Base-by-base conservation (phyloP, 2,113 vertebrate species). In the Danionella cerebrum region DNA sequence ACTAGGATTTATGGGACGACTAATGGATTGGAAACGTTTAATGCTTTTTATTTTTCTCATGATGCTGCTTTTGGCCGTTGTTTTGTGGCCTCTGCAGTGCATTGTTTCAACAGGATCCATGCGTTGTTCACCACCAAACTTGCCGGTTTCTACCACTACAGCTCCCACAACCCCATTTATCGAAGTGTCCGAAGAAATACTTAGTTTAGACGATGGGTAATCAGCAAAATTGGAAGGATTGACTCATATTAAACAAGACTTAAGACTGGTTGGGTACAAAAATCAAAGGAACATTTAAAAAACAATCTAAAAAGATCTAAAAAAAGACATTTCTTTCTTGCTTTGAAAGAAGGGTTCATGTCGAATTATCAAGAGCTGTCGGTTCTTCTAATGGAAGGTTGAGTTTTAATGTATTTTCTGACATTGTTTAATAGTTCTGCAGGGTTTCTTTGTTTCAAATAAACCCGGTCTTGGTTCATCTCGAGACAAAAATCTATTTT, bases 41-140 rank as follows among this genome's bases (percentile, higher is more conserved):
- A 1, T 89, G 0, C 84, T 98, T n/a, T 86, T 97, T 44, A 35
- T 88, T 0, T 52, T 85, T 0, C 55, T 97, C 19, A 76, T 94
- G 69, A 63, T 93, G 13, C 77, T 93, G 69, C 82, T 98, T 0
- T 77, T 91, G 48, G 88, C 91, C 1, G 76, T 97, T 5, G 85
- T 95, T 19, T 72, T 98, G 21, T 98, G 94, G 94, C 96, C 94
- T 0, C 83, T 96, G 59, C 93, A 95, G 79, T 97, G 94, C 0
- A 88, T 91, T 0, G 80, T 98, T 47, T 91, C 80, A 79, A 95
- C 91, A 0, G 92, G 92, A 0, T 93, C 83, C 77, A 82, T 96
- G 64, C 89, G 76, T 70, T 98, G 95, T 68, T 69, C 84, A 3
- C 38, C 63, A 19, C 25, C 13, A 1, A 5, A n/a, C 38, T 13